These are phyloP conservation scores for Erebia epiphron DNA, from an alignment of 2,888 invertebrate species.

Conservation along the genomic window DNA sequence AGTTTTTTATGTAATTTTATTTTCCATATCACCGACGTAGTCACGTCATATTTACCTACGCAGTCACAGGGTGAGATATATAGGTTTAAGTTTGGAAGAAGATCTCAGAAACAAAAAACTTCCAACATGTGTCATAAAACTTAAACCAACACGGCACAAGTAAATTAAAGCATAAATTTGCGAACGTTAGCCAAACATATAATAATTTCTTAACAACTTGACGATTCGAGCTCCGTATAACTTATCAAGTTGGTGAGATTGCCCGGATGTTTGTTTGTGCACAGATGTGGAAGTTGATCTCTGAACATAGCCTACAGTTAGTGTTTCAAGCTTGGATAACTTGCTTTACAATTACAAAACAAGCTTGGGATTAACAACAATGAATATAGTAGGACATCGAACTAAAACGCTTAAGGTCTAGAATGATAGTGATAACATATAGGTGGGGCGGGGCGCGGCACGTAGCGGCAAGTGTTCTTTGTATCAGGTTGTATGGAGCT, in stretches of 20 bases:
- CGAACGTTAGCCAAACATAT: conserved; percentile 6
- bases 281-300: conserved; percentile 19
- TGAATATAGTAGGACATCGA: too few relatives aligned
- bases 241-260: conserved; percentile 29
- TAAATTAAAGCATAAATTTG: conserved; percentile 15
- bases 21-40: too few relatives aligned
- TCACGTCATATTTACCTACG: too few relatives aligned
- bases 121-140: conserved; percentile 1
- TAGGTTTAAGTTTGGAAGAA: too few relatives aligned
- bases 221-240: conserved; percentile 18
- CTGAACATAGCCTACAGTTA: conserved; percentile 1
- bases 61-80: too few relatives aligned
- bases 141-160: conserved; percentile 1
- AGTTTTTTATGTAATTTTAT: too few relatives aligned
- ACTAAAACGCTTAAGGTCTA: too few relatives aligned
- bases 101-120: not conserved
- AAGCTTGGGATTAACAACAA: too few relatives aligned
- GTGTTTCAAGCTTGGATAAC: not conserved
- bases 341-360: not conserved
- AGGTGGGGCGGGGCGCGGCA: too few relatives aligned
- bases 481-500: too few relatives aligned
- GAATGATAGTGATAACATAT: too few relatives aligned
- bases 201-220: conserved; percentile 34
- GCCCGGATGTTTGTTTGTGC: conserved; percentile 30
- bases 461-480: too few relatives aligned